phyloP scores from a whole-genome alignment of 2,888 invertebrate species.

The Nudaria mundana region DNA sequence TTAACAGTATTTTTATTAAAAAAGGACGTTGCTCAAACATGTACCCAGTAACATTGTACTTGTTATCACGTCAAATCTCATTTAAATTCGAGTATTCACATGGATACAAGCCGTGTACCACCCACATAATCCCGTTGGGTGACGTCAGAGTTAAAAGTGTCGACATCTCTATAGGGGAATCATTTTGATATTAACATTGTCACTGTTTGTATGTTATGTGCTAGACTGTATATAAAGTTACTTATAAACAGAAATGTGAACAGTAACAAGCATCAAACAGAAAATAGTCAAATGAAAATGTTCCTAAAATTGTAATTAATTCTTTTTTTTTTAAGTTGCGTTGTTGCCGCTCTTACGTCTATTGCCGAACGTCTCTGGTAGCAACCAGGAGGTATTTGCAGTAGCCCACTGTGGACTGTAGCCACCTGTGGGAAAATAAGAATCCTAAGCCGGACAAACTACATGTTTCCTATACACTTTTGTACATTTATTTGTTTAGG shows the following conservation, averaged over 20 bases:
- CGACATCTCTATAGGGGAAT: slow-evolving; percentile 8
- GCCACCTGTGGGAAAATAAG: too few species aligned
- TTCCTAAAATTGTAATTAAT: too few species aligned
- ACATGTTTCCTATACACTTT: too few species aligned
- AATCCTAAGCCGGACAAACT: too few species aligned
- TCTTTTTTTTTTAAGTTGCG: too few species aligned
- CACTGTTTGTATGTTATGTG: background rate
- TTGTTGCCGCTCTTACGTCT: too few species aligned
- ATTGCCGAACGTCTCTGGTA: too few species aligned
- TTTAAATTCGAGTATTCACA: slow-evolving; percentile 34
- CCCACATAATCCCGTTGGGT: slow-evolving; percentile 12
- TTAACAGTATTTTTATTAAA: background rate
- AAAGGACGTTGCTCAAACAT: slow-evolving; percentile 5
- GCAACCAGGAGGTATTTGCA: too few species aligned
- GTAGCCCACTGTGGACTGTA: too few species aligned
- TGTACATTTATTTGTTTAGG: too few species aligned
- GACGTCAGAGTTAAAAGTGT: slow-evolving; percentile 20
- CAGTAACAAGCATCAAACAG: background rate
- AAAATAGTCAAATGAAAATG: background rate
- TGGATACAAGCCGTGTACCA: slow-evolving; percentile 19
- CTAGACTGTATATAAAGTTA: background rate
- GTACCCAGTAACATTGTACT: slow-evolving; percentile 15
- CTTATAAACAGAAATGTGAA: background rate
- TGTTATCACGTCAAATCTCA: slow-evolving; percentile 30
- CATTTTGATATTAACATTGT: slow-evolving; percentile 11